Conservation (phyloP, 2,888 invertebrate genomes). For the Ditylenchus weischeri region DNA sequence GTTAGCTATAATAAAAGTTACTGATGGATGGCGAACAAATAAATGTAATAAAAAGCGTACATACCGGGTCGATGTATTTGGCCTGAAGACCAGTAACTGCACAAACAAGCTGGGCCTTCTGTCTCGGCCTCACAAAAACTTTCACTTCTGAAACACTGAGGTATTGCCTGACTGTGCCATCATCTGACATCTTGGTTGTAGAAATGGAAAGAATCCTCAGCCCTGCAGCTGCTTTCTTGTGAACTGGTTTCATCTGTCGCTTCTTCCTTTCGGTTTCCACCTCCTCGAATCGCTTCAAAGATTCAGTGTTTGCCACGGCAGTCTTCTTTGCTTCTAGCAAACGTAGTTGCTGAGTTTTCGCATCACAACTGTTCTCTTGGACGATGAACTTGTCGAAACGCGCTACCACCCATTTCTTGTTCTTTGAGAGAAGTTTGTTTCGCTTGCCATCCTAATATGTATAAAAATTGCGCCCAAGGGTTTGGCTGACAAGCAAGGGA, state of each 20-base stretch:
- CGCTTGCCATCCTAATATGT: background rate
- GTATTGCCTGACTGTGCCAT: background rate
- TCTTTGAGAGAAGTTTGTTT: slow-evolving; percentile 34
- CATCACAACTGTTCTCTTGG: slow-evolving; percentile 36
- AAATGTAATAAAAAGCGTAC: too few relatives aligned
- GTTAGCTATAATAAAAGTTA: slow-evolving; percentile 65
- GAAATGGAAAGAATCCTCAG: background rate
- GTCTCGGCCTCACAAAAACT: slow-evolving; percentile 6
- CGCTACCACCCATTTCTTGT: slow-evolving; percentile 49
- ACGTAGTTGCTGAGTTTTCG: slow-evolving; percentile 75
- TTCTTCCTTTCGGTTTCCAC: slow-evolving; percentile 48
- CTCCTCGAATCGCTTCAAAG: slow-evolving; percentile 64
- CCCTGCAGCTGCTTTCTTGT: background rate
- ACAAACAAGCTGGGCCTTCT: slow-evolving; percentile 33
- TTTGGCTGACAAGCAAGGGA: background rate
- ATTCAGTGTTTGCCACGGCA: slow-evolving; percentile 84
- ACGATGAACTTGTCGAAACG: slow-evolving; percentile 41
- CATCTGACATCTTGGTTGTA: background rate
- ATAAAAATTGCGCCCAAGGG: background rate
- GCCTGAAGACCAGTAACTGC: slow-evolving; percentile 70
- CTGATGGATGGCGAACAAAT: too few relatives aligned
- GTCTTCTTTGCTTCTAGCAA: slow-evolving; percentile 89
- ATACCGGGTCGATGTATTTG: slow-evolving; percentile 74
- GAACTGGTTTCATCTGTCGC: slow-evolving; percentile 37
- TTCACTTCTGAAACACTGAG: slow-evolving; percentile 4